phyloP scores from a whole-genome alignment of 2,797 vertebrate species.

The Spizella passerina region DNA sequence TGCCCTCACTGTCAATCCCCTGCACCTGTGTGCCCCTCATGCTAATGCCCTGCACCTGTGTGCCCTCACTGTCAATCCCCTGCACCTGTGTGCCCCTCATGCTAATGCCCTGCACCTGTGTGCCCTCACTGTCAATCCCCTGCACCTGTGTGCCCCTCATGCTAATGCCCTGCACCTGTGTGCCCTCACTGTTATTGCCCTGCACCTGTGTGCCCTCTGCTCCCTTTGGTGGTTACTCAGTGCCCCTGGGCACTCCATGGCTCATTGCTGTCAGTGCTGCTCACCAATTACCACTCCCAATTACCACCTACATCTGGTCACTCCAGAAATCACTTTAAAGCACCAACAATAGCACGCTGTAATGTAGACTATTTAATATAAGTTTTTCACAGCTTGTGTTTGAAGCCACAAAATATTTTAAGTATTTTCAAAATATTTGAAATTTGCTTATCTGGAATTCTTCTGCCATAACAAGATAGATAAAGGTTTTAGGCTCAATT shows the following conservation, averaged over 20 bases:
- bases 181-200: no score
- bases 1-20: no score
- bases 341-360: background rate
- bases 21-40: no score
- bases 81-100: no score
- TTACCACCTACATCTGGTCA: background rate
- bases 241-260: background rate
- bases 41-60: background rate
- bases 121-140: no score
- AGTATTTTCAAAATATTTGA: background rate
- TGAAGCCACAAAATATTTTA: background rate
- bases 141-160: no score
- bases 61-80: background rate
- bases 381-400: background rate
- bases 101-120: rapidly evolving
- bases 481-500: background rate
- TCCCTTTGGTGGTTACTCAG: background rate
- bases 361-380: background rate
- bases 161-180: background rate
- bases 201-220: background rate
- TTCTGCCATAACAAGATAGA: background rate
- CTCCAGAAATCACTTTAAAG: background rate
- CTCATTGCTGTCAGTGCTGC: background rate
- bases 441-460: background rate
- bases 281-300: background rate